Base-by-base conservation (phyloP, 2,888 invertebrate species). In the Ptilodon capucinus region DNA sequence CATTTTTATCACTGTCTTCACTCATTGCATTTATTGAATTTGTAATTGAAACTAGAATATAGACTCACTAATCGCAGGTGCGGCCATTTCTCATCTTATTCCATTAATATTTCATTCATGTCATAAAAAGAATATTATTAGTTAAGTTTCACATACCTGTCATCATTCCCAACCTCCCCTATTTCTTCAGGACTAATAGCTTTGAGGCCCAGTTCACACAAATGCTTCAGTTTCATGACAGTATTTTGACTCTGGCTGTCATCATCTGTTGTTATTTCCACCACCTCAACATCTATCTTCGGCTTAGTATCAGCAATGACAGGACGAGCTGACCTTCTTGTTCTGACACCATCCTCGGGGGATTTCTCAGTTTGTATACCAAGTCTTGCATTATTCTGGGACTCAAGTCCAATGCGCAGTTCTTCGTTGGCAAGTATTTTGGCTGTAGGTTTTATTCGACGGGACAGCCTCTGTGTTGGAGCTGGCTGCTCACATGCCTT, bases 341-440 rank as follows among this genome's bases (percentile, higher is more conserved):
- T 87, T 43, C 80, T 72, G 0, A 88, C 83, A 9, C 88, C 86
- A 38, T 84, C 86, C 18, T 90, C 91, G 1, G 69, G 65, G 7
- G 78, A 74, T 51, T 80, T 84, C 11, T 88, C 88, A 30, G 68
- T 48, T 34, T 77, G 71, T 42, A 85, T 79, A 8, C 91, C 92
- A 40, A 92, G 82, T 1, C 92, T 82, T 2, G 90, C 92, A 69
- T 91, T 92, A 56, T 92, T 92, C 64, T 92, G 92, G 6, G 92
- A 91, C 64, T 93, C 93, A 23, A 92, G 81, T 6, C 92, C 93
- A 46, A 92, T 91, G 43, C 92, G 86, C 38, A 93, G 64, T 63
- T 93, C 94, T 64, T 94, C 92, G 71, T 94, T 94, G 17, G 93
- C 94, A 18, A 94, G 79, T 39, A 94, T 92, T 76, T 94, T 94